Conservation (phyloP, 2,113 vertebrate genomes). For the Nipponia nippon region DNA sequence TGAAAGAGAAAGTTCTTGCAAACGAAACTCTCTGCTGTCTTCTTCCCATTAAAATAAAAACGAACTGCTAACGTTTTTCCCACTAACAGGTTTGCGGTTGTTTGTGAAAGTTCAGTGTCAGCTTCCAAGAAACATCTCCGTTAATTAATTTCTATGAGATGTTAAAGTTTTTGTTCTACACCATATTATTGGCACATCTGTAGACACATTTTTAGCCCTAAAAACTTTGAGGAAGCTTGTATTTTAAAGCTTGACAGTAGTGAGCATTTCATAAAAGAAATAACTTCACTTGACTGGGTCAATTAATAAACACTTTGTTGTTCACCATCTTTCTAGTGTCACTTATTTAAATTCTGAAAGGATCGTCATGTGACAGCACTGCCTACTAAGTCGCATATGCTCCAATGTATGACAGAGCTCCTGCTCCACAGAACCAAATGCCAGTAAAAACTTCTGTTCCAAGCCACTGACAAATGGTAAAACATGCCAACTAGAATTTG, state of each 20-base stretch:
- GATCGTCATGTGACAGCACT: rapidly evolving
- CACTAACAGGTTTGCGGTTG: background rate
- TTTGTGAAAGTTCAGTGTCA: background rate
- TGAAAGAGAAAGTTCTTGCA: background rate
- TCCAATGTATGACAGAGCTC: background rate
- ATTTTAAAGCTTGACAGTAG: background rate
- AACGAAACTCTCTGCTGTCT: background rate
- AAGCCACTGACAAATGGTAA: background rate
- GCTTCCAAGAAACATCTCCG: background rate
- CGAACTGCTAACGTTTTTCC: background rate
- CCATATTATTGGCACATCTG: background rate
- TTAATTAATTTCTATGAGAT: background rate
- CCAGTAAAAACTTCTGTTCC: background rate
- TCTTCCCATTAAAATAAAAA: background rate
- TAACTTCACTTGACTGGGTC: background rate
- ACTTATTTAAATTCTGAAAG: background rate
- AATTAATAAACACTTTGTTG: background rate
- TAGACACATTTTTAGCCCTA: background rate
- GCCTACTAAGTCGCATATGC: background rate
- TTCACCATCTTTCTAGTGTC: background rate
- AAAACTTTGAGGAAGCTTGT: background rate
- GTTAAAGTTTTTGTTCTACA: background rate
- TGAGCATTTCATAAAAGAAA: background rate
- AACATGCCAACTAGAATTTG: rapidly evolving
- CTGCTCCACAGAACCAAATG: background rate